A percentile compares a stretch with the other conserved stretches of the same genome.
Conservation (phyloP, 2,888 invertebrate species). For the Cheilosia vernalis region DNA sequence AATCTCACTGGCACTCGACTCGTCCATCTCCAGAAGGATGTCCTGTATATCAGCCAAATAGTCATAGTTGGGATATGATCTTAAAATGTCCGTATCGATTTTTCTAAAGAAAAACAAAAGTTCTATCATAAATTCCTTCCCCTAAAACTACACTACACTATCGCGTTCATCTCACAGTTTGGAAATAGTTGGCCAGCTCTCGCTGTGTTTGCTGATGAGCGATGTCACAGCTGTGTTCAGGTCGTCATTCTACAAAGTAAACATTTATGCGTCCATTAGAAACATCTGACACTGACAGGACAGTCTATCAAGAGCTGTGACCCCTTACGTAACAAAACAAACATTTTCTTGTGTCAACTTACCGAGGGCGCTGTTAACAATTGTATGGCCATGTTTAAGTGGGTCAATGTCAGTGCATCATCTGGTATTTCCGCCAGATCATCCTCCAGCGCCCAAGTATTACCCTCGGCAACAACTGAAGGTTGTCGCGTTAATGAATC, state of each 20-base stretch:
- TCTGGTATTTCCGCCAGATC: constrained; percentile 80
- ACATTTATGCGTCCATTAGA: constrained; percentile 19
- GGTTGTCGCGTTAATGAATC: constrained; percentile 82
- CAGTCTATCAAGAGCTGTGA: too few species aligned
- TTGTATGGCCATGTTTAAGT: constrained; percentile 91
- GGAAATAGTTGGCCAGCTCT: constrained; percentile 83
- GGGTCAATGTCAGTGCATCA: constrained; percentile 86
- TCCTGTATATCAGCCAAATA: constrained; percentile 83
- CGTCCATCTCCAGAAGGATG: constrained; percentile 82
- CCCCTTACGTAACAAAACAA: background rate
- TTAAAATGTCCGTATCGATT: constrained; percentile 80
- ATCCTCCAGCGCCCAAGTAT: constrained; percentile 82
- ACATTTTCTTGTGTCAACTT: constrained; percentile 80
- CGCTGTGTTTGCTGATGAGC: constrained; percentile 87
- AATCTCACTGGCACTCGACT: constrained; percentile 85
- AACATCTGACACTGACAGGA: background rate
- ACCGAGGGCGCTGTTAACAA: constrained; percentile 93
- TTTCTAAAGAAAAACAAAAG: constrained; percentile 77
- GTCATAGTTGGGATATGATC: constrained; percentile 82
- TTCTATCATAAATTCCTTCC: background rate
- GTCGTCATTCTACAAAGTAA: constrained; percentile 85
- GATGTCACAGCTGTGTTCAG: constrained; percentile 88
- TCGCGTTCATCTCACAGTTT: constrained; percentile 80
- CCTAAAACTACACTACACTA: background rate
- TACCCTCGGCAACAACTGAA: constrained; percentile 80